These are phyloP conservation scores for Vulpes lagopus DNA, from an alignment of 2,113 vertebrate species.

Conservation along the genomic window DNA sequence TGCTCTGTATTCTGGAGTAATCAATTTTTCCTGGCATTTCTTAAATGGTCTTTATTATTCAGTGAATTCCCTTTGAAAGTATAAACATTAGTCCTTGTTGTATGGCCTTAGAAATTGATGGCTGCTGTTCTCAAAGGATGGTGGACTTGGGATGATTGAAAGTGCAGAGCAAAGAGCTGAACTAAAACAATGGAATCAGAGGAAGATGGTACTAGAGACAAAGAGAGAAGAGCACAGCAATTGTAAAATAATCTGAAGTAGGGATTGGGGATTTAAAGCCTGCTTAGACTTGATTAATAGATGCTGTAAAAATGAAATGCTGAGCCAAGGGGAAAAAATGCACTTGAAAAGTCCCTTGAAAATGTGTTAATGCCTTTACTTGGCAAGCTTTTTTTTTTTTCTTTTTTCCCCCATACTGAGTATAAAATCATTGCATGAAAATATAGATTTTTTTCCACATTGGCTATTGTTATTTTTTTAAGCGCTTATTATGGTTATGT, in stretches of 20 bases:
- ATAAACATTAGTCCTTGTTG: slow-evolving; percentile 50
- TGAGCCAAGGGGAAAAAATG: slow-evolving; percentile 38
- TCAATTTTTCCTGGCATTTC: slow-evolving; percentile 63
- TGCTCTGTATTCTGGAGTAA: slow-evolving; percentile 24
- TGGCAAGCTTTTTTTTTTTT: neutral
- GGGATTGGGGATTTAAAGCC: neutral
- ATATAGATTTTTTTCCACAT: neutral
- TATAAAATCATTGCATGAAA: neutral
- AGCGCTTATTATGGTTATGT: neutral
- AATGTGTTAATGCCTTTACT: slow-evolving; percentile 41
- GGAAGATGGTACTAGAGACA: neutral
- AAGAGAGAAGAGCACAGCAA: neutral
- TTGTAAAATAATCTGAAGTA: neutral
- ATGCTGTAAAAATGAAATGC: slow-evolving; percentile 51
- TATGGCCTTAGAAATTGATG: slow-evolving; percentile 35
- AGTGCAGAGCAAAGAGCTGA: neutral
- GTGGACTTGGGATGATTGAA: neutral
- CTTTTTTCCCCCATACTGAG: too few species aligned
- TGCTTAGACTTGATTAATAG: slow-evolving; percentile 70
- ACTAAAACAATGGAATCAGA: neutral
- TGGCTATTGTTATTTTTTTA: neutral
- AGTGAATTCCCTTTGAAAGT: slow-evolving; percentile 43
- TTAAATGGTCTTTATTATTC: slow-evolving; percentile 68
- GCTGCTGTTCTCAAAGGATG: neutral
- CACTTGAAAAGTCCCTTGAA: slow-evolving; percentile 34